These are phyloP conservation scores for Euura saliciscinereae DNA, from an alignment of 1,140 invertebrate species.

Conservation along the genomic window DNA sequence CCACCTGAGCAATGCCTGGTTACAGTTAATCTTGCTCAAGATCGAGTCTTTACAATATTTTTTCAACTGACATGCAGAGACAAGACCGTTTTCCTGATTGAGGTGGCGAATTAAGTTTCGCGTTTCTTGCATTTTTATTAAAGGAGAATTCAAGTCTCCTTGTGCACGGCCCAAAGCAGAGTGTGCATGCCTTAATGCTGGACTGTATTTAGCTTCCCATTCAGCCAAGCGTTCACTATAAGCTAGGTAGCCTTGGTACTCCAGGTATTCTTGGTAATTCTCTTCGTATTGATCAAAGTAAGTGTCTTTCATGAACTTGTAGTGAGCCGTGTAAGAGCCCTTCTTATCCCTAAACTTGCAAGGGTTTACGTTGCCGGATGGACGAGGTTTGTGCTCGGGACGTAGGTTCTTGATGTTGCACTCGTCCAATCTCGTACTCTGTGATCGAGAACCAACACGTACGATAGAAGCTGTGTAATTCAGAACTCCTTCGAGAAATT, in stretches of 20 bases:
- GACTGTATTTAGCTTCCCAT: not conserved
- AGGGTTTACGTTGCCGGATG: no score
- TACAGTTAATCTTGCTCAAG: not conserved
- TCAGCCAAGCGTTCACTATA: no score
- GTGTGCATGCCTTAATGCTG: not conserved
- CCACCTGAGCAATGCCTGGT: not conserved
- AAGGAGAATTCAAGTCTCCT: not conserved
- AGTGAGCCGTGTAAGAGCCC: no score
- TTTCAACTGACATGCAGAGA: not conserved
- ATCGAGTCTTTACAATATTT: not conserved
- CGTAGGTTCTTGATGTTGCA: slow-evolving; percentile 42
- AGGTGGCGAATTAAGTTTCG: not conserved
- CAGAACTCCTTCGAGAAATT: slow-evolving; percentile 76
- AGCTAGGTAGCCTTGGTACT: no score
- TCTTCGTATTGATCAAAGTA: no score
- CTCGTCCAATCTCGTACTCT: slow-evolving; percentile 61
- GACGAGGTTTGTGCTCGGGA: no score
- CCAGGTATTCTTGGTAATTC: no score
- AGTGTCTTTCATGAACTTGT: no score
- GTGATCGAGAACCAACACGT: slow-evolving; percentile 76
- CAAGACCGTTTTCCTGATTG: not conserved
- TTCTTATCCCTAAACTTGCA: no score
- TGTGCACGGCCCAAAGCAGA: not conserved
- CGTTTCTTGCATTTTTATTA: not conserved
- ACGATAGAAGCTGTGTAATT: slow-evolving; percentile 63